Conservation (phyloP, 2,113 vertebrate genomes). For the Toxostoma redivivum region DNA sequence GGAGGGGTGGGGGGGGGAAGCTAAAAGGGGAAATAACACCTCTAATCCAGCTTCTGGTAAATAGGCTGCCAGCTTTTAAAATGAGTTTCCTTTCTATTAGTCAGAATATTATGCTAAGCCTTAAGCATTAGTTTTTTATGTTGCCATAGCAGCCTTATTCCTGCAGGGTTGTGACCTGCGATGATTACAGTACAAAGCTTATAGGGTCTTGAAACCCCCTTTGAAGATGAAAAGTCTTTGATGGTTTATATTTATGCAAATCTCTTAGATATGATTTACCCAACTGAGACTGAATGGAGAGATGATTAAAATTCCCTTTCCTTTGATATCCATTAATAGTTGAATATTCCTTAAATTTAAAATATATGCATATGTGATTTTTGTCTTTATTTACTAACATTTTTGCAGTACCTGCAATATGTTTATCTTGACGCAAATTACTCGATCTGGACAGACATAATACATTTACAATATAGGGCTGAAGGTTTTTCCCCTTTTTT, state of each 20-base stretch:
- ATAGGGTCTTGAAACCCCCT: conserved; percentile 99
- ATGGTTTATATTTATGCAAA: conserved; percentile 99
- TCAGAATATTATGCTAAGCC: conserved; percentile 99
- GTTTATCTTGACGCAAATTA: conserved; percentile 81
- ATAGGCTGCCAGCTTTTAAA: conserved; percentile 86
- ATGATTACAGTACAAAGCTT: conserved; percentile 99
- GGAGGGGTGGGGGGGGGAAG: conserved; percentile 61
- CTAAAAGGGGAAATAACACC: conserved; percentile 87
- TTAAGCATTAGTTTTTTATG: conserved; percentile 99
- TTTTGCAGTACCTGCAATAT: conserved; percentile 81
- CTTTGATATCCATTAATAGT: conserved; percentile 95
- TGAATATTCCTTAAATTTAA: conserved; percentile 89
- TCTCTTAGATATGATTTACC: conserved; percentile 99
- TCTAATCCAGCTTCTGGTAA: conserved; percentile 85
- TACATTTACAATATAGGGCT: conserved; percentile 87
- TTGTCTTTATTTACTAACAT: conserved; percentile 84
- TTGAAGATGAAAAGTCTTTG: conserved; percentile 99
- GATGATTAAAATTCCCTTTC: conserved; percentile 99
- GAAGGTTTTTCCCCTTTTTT: not conserved
- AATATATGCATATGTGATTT: conserved; percentile 84
- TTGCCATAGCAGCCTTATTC: conserved; percentile 99
- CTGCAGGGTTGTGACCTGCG: conserved; percentile 99
- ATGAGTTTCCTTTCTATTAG: conserved; percentile 88
- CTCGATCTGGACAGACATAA: conserved; percentile 80
- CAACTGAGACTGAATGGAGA: conserved; percentile 99